phyloP scores from a whole-genome alignment of 1,140 invertebrate species.

The Antheraea pernyi region DNA sequence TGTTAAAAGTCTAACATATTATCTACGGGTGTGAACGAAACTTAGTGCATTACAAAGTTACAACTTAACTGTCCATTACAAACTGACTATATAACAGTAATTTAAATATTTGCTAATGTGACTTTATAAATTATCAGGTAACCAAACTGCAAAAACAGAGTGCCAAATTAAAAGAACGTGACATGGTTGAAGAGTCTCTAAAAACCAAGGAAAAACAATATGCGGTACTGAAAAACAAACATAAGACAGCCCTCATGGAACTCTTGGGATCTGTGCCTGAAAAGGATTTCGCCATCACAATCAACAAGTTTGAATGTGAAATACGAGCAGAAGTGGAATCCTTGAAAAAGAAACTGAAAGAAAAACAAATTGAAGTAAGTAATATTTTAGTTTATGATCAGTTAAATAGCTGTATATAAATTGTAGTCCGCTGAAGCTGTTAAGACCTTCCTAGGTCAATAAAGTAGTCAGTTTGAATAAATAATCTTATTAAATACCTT shows the following conservation, averaged over 20 bases:
- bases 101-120: constrained; percentile 36
- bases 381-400: not conserved
- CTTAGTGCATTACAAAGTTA: too few relatives aligned
- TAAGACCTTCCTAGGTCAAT: too few relatives aligned
- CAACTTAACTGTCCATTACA: not conserved
- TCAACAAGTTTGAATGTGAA: constrained; percentile 78
- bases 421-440: too few relatives aligned
- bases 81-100: not conserved
- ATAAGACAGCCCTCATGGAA: constrained; percentile 79
- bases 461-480: too few relatives aligned
- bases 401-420: too few relatives aligned
- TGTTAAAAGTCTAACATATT: too few relatives aligned
- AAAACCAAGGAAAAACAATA: constrained; percentile 82
- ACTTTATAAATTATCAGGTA: constrained; percentile 72
- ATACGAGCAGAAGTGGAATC: constrained; percentile 78
- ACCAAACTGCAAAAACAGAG: constrained; percentile 80
- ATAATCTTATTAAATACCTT: too few relatives aligned
- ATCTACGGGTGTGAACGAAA: not conserved
- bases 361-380: constrained; percentile 79
- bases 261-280: constrained; percentile 82
- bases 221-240: constrained; percentile 81
- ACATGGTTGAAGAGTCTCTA: constrained; percentile 80
- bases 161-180: constrained; percentile 81
- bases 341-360: constrained; percentile 81
- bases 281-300: constrained; percentile 81